Evolutionary conservation across 1,140 invertebrate species (phyloP).

Genomic region (Anthonomus grandis): DNA sequence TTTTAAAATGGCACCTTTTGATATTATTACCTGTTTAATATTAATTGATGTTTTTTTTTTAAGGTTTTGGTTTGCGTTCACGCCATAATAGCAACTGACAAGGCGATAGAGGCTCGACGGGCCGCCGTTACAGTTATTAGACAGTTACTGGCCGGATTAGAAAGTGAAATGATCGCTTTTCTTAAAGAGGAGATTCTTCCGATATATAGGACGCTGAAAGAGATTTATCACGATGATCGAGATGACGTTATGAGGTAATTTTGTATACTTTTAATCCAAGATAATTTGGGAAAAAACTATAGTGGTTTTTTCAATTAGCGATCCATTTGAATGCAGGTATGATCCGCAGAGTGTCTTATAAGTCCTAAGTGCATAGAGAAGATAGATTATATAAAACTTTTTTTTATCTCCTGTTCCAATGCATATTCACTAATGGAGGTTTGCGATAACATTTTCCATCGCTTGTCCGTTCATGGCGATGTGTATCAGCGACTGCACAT

Average conservation of each 20-base stretch:
- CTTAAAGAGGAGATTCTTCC: slow-evolving; percentile 64
- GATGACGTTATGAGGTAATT: slow-evolving; percentile 61
- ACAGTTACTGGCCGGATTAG: slow-evolving; percentile 69
- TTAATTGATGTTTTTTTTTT: slow-evolving; percentile 17
- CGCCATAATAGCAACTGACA: slow-evolving; percentile 65
- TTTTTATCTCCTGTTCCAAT: no score
- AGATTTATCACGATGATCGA: slow-evolving; percentile 59
- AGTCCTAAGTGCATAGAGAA: no score
- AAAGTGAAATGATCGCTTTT: slow-evolving; percentile 61
- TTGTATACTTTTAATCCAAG: neutral
- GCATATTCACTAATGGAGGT: no score
- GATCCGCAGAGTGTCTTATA: no score
- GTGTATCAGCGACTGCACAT: no score
- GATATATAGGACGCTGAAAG: slow-evolving; percentile 68
- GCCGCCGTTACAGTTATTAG: slow-evolving; percentile 75
- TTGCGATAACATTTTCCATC: no score
- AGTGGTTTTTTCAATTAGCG: no score
- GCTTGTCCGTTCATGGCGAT: no score
- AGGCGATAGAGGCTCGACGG: slow-evolving; percentile 66
- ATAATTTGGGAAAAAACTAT: neutral
- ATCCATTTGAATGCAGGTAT: no score
- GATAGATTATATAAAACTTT: no score
- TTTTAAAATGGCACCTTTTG: slow-evolving; percentile 7
- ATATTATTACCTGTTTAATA: no score
- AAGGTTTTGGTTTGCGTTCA: slow-evolving; percentile 70